Base-by-base conservation (phyloP, 2,888 invertebrate species). In the Scelioninae gen. 2 region DNA sequence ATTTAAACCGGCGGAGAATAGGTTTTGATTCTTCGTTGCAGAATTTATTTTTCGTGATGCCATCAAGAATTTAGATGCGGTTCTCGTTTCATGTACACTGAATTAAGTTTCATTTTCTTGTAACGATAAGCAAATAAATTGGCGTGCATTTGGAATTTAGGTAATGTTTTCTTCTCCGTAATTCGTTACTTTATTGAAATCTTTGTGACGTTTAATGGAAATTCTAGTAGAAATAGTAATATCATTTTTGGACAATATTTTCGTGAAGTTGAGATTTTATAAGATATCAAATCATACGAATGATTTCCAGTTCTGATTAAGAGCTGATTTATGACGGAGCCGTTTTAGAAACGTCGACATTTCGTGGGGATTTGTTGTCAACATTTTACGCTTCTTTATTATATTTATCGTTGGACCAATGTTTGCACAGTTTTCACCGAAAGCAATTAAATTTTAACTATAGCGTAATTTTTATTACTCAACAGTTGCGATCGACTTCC, bases 391-490 rank as follows among this genome's bases (percentile, higher is more conserved):
- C 9, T 39, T 39, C 11, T 15, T 39, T 7, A 16, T 16, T 1
- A 3, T 25, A n/a, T 39, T 16, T 3, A 4, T 16, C 15, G 31
- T 28, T 50, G 33, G n/a, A 50, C 18, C 5, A 50, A 18, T 15
- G 33, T 33, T 31, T 50, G 16, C 33, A 11, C 9, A n/a, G 39
- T 39, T 39, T 55, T 15, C 9, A 15, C 25, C 37, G 41, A 39
- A 43, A 60, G 48, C 15, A 46, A 48, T 60, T 60, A 13, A 35
- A 19, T 37, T 60, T 37, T 46, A 16, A 37, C 45, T 19, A 15
- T 15, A 35, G 25, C 46, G n/a, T 1, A 33, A 13, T 58, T 60
- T 43, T 60, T 60, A 46, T 60, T 46, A 10, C 46, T 39, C 22
- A 58, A 35, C 46, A 48, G 39, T 22, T 25, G 11, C 9, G 25